Evolutionary conservation across 2,888 invertebrate genomes (phyloP).

Genomic region (Tipula vernalis): DNA sequence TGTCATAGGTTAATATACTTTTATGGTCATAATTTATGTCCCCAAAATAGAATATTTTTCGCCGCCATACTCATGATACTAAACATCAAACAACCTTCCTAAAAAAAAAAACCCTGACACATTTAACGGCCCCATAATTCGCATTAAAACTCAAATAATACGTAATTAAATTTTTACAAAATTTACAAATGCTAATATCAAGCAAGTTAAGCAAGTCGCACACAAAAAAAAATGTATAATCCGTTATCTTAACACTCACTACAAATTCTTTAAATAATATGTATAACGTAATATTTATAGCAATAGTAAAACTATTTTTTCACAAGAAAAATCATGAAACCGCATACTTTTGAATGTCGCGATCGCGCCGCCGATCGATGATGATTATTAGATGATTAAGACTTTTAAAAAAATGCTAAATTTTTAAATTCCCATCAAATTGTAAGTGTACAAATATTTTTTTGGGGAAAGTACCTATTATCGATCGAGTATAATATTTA

Average conservation of each 20-base stretch:
- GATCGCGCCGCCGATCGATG: not conserved
- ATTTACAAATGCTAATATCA: too few relatives aligned
- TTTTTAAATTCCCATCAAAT: not conserved
- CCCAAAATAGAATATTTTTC: too few relatives aligned
- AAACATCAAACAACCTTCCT: not conserved
- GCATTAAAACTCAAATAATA: not conserved
- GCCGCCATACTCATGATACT: too few relatives aligned
- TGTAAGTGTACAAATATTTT: not conserved
- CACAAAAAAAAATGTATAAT: not conserved
- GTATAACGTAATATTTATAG: not conserved
- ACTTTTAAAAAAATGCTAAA: not conserved
- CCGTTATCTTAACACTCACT: not conserved
- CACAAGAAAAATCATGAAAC: not conserved
- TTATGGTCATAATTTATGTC: not conserved
- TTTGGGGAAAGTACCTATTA: not conserved
- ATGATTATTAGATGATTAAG: not conserved
- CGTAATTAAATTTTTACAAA: not conserved
- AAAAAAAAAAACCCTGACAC: not conserved
- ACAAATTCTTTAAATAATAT: not conserved
- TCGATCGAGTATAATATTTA: not conserved
- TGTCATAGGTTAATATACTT: not conserved
- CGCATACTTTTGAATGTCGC: not conserved
- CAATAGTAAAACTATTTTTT: not conserved
- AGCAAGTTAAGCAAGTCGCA: too few relatives aligned
- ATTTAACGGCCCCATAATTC: not conserved